Evolutionary conservation across 2,797 vertebrate species (phyloP).

Genomic region (Anguilla pacifica): DNA sequence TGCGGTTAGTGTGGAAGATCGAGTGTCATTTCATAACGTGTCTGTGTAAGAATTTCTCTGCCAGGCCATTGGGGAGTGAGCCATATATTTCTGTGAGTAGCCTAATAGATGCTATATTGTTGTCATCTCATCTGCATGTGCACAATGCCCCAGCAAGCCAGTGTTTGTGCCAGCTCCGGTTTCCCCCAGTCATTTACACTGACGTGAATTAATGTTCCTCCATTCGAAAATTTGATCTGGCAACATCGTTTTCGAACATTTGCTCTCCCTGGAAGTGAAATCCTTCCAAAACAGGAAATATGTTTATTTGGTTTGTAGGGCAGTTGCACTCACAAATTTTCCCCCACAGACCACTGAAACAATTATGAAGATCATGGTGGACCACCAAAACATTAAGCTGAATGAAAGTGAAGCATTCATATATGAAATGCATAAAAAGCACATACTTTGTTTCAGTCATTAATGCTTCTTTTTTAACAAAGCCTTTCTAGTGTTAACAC

Average conservation of each 20-base stretch:
- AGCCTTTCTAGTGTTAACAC: background rate
- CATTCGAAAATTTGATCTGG: background rate
- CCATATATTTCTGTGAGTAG: conserved; percentile 6
- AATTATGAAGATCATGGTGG: background rate
- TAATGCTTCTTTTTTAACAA: background rate
- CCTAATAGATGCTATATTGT: conserved; percentile 2
- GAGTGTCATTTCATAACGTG: conserved; percentile 15
- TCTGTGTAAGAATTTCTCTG: background rate
- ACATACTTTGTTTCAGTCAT: background rate
- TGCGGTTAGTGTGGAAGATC: background rate
- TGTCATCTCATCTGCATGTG: conserved; percentile 3
- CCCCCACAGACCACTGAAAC: background rate
- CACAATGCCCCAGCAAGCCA: conserved; percentile 4
- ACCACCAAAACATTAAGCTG: background rate
- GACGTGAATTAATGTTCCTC: conserved; percentile 18
- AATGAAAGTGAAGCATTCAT: background rate
- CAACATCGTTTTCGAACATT: conserved; percentile 13
- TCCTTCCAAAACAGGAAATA: conserved; percentile 1
- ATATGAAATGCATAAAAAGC: background rate
- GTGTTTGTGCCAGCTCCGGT: background rate
- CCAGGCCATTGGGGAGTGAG: background rate
- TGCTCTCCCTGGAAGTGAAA: background rate
- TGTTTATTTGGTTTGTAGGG: conserved; percentile 6
- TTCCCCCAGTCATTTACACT: background rate
- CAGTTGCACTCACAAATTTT: background rate